A percentile compares a stretch with the other conserved stretches of the same genome.
Conservation (phyloP, 1,140 invertebrate species). For the Platyscapa corneri region DNA sequence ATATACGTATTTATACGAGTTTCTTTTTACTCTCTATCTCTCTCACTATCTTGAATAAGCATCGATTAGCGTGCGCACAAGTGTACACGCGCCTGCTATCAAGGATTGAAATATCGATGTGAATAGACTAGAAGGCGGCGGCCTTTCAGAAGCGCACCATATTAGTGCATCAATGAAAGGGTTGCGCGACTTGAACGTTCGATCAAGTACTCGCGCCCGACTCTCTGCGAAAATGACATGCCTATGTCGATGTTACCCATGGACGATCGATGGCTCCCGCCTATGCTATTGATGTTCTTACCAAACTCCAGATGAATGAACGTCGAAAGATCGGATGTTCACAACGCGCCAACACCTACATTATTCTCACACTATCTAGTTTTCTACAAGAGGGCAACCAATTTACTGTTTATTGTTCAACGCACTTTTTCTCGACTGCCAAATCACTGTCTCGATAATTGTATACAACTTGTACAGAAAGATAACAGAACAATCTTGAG, state of each 20-base stretch:
- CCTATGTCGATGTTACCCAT: background rate
- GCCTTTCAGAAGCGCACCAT: constrained; percentile 63
- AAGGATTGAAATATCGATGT: constrained; percentile 68
- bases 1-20: background rate
- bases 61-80: too few relatives aligned
- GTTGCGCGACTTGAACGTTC: background rate
- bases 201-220: constrained; percentile 1
- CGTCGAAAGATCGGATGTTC: background rate
- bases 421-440: too few relatives aligned
- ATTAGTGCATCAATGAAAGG: constrained; percentile 64
- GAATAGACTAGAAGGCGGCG: constrained; percentile 53
- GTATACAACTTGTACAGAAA: too few relatives aligned
- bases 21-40: too few relatives aligned
- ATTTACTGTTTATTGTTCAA: too few relatives aligned
- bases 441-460: too few relatives aligned
- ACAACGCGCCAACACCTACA: background rate
- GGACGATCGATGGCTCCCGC: constrained; percentile 23
- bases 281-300: constrained; percentile 12
- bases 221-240: background rate
- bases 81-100: too few relatives aligned
- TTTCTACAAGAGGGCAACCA: too few relatives aligned
- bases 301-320: background rate
- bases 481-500: too few relatives aligned
- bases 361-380: background rate
- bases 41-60: background rate